These are phyloP conservation scores for Orestias chungarensis DNA, from an alignment of 2,797 vertebrate species.

Conservation along the genomic window DNA sequence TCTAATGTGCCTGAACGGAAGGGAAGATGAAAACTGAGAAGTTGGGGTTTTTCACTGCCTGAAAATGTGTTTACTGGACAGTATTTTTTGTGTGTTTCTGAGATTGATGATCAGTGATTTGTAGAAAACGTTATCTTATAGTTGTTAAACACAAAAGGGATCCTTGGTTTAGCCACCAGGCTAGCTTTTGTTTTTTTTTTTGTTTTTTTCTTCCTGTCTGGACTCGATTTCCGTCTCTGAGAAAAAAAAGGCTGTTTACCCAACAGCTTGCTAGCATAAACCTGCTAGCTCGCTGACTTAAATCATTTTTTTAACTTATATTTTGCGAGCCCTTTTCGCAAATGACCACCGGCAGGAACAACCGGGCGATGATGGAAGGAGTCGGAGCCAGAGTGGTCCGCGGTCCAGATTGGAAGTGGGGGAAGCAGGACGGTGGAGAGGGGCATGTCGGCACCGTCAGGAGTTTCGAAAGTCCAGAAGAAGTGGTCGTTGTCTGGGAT, in stretches of 20 bases:
- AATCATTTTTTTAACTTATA: conserved; percentile 24
- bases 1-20: conserved; percentile 64
- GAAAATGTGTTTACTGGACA: conserved; percentile 43
- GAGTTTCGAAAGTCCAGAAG: conserved; percentile 98
- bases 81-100: conserved; percentile 24
- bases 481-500: conserved; percentile 99
- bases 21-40: conserved; percentile 34
- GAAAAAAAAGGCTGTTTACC: conserved; percentile 32
- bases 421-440: conserved; percentile 98
- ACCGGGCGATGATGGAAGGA: conserved; percentile 98
- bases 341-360: conserved; percentile 98
- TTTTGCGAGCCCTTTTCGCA: conserved; percentile 40
- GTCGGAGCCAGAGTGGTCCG: conserved; percentile 96
- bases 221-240: conserved; percentile 50
- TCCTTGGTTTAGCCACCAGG: conserved; percentile 54
- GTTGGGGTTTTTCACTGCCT: conserved; percentile 14
- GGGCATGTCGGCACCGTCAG: conserved; percentile 97
- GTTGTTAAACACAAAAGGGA: conserved; percentile 43
- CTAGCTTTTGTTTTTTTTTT: conserved; percentile 53
- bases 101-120: no score
- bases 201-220: conserved; percentile 57
- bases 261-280: conserved; percentile 33
- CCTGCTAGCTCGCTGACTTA: conserved; percentile 29
- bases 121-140: conserved; percentile 36
- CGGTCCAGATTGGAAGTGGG: conserved; percentile 99